A percentile compares a stretch with the other conserved stretches of the same genome.
phyloP scores from a whole-genome alignment of 2,797 vertebrate genomes.

The Gallinago solitaria region DNA sequence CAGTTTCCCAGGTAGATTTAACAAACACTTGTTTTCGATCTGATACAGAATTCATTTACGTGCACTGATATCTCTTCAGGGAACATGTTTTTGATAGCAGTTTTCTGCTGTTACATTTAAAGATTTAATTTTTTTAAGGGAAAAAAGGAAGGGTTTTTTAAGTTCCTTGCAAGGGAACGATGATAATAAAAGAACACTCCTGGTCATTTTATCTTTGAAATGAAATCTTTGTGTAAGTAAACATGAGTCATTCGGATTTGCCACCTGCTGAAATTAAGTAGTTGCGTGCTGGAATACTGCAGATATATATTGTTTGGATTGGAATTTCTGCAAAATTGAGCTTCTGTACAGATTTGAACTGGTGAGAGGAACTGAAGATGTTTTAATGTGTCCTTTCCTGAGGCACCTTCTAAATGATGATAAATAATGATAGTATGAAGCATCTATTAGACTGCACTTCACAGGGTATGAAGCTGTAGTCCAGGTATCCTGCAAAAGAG shows the following conservation, averaged over 20 bases:
- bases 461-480: background rate
- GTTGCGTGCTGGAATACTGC: background rate
- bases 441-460: background rate
- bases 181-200: background rate
- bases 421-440: background rate
- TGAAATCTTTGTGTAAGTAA: slow-evolving; percentile 30
- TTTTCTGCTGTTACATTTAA: background rate
- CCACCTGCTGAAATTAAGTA: slow-evolving; percentile 1
- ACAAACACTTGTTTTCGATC: background rate
- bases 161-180: background rate
- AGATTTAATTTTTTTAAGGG: background rate
- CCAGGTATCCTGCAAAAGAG: background rate
- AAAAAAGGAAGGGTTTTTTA: accelerated
- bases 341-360: background rate
- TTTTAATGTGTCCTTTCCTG: slow-evolving; percentile 6
- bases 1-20: background rate
- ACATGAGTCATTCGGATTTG: background rate
- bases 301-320: background rate
- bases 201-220: slow-evolving; percentile 31
- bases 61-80: background rate
- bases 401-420: slow-evolving; percentile 14
- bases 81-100: background rate
- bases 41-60: background rate
- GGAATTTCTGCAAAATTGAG: background rate
- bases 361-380: background rate